Base-by-base conservation (phyloP, 1,140 invertebrate species). In the Theocolax elegans region DNA sequence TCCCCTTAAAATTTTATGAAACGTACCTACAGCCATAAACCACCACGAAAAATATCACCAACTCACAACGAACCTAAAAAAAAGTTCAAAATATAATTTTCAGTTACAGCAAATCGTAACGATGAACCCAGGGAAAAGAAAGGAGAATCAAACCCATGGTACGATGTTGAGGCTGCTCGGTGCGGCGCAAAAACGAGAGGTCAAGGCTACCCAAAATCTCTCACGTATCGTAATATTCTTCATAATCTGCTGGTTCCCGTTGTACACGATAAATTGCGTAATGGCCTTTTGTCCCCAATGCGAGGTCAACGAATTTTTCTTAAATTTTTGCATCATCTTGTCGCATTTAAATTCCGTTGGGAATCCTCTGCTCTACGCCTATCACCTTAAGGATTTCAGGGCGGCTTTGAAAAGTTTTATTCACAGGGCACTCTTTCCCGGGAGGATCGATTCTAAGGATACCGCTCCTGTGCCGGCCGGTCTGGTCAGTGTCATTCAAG, bases 201-300 rank as follows among this genome's bases (percentile, higher is more conserved):
- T 95, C 2, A 95, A 96, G 84, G 94, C 94, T 8, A 95, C 95
- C 1, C 94, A 96, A 78, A 97, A 95, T 82, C 88, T 97, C 0
- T 93, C 93, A 46, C 92, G 95, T 68, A 96, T 97, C 58, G 95
- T 97, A 1, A 84, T 94, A 38, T 96, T 96, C 85, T 97, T 97
- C 85, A 94, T 96, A 83, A 88, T 96, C 51, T 96, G 94, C 79
- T 97, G 95, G 95, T 93, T 97, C 56, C 95, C 95, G 0, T 86
- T 97, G 3, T 96, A 97, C 84, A 96, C 94, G 25, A 94, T 96
- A 72, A 97, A 97, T 82, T 95, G 93, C 75, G 88, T 96, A 17
- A 89, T 93, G 79, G 94, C 94, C 1, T 95, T 95, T 79, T 92
- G 91, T 75, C 89, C 87, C 0, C 77, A 88, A 2, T 91, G 92